Base-by-base conservation (phyloP, 2,888 invertebrate genomes). In the Eueremaeus valkanovi region DNA sequence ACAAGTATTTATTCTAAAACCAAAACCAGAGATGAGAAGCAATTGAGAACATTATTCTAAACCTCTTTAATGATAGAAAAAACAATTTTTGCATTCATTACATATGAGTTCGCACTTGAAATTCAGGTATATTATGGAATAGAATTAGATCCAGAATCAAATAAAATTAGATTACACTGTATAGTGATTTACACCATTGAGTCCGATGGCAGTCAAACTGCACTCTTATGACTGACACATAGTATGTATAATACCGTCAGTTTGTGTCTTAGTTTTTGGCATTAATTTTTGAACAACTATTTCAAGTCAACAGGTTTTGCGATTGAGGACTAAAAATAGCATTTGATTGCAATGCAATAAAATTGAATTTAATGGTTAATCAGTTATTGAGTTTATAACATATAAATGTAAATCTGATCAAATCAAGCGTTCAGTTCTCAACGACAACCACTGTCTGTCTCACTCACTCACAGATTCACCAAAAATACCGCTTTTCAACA, bases 351-450 rank as follows among this genome's bases (percentile, higher is more conserved):
- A 36, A 36, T 66, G 1, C 18, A 66, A 5, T 66, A 36, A 66
- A 66, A 66, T 36, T 66, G 63, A 21, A 66, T 66, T 66, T 31
- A 66, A 66, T 66, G 63, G 63, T n/a, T 33, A 66, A 66, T 36
- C 63, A 66, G 63, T 66, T 36, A 66, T 66, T 16, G 63, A 66
- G 63, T 66, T 66, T 66, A 66, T 66, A 66, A 66, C 36, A 66
- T 66, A 36, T 66, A 66, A 66, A 66, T 66, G 36, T 9, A 36
- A 36, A 66, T 66, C 36, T 18, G 21, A 36, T n/a, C 36, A 21
- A 66, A 21, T 36, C n/a, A 36, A 36, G 36, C 63, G 63, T 66
- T 66, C 36, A 66, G 36, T 58, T 58, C n/a, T n/a, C n/a, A 31
- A 58, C 29, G 58, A 58, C 16, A 58, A 31, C 29, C 11, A 31